Base-by-base conservation (phyloP, 2,113 vertebrate species). In the Chionodraco myersi region DNA sequence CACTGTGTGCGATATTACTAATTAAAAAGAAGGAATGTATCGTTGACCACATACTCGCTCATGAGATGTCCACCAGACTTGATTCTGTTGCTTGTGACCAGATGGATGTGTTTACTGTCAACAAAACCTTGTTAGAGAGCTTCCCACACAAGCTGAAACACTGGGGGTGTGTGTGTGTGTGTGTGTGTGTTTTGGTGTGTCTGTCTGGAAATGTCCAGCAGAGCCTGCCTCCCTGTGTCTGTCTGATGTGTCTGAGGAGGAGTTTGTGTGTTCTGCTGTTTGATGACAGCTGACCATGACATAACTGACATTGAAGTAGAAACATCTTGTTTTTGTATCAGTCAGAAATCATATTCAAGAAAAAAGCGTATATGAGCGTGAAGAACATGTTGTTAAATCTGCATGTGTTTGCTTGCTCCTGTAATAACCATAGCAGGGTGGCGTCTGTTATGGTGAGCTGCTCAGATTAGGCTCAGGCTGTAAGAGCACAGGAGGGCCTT, bases 61-160 rank as follows among this genome's bases (percentile, higher is more conserved):
- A 75, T 82, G 73, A 79, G 69, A 53, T 67, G 10, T 77, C 82
- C 49, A 74, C 61, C 64, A 83, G 72, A 63, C 72, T 77, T 53
- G 64, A 65, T 82, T 90, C 69, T 84, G 87, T 87, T 90, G 79
- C 81, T 66, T 75, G 77, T 86, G 84, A 93, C 92, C 94, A 94
- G 93, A 94, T 93, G 92, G 93, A 94, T 83, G 87, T 92, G 93
- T 94, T 93, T 92, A 89, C 89, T 85, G 89, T 92, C 91, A 92
- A 90, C 89, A 89, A 68, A 91, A 92, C 91, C 92, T 90, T 90
- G 91, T 91, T 92, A 93, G 85, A 82, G 91, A 54, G 80, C 88
- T 89, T 72, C 82, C 87, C 87, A 86, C 88, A 83, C 80, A 72
- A 14, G 64, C 72, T 82, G n/a, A 57, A 82, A 80, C 81, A 79